Evolutionary conservation across 2,888 invertebrate genomes (phyloP).

Genomic region (Coleophora flavipennella): DNA sequence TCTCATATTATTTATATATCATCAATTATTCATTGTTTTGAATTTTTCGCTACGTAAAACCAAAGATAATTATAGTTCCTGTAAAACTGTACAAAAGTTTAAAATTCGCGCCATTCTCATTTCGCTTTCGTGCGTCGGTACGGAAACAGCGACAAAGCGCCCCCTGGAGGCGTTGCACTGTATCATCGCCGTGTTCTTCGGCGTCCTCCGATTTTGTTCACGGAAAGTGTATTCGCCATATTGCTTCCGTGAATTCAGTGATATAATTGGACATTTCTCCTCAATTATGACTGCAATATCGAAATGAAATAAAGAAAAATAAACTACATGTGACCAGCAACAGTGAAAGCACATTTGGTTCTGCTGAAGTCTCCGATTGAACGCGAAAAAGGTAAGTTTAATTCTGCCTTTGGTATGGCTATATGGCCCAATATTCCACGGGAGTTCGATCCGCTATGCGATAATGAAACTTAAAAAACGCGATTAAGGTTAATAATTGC

Average conservation of each 20-base stretch:
- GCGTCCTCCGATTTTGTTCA: constrained; percentile 72
- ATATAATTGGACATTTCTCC: constrained; percentile 67
- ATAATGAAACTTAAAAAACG: constrained; percentile 75
- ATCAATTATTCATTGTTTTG: no score
- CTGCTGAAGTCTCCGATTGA: constrained; percentile 36
- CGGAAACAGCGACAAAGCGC: constrained; percentile 52
- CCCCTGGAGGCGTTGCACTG: constrained; percentile 61
- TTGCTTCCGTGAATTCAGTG: constrained; percentile 70
- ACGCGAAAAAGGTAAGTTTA: constrained; percentile 66
- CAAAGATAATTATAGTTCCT: no score
- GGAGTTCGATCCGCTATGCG: constrained; percentile 74
- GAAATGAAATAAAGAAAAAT: constrained; percentile 61
- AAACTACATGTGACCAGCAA: constrained; percentile 41
- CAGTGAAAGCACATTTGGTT: constrained; percentile 40
- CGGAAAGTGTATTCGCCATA: constrained; percentile 71
- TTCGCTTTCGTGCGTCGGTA: constrained; percentile 44
- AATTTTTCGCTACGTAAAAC: no score
- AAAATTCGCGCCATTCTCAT: constrained; percentile 23
- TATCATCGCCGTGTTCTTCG: constrained; percentile 68
- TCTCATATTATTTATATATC: no score
- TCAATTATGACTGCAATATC: constrained; percentile 65
- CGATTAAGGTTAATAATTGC: constrained; percentile 75
- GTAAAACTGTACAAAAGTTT: constrained; percentile 5
- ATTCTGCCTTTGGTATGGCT: constrained; percentile 68
- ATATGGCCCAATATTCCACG: constrained; percentile 75